Evolutionary conservation across 2,113 vertebrate genomes (phyloP).

Genomic region (Mixornis gularis): DNA sequence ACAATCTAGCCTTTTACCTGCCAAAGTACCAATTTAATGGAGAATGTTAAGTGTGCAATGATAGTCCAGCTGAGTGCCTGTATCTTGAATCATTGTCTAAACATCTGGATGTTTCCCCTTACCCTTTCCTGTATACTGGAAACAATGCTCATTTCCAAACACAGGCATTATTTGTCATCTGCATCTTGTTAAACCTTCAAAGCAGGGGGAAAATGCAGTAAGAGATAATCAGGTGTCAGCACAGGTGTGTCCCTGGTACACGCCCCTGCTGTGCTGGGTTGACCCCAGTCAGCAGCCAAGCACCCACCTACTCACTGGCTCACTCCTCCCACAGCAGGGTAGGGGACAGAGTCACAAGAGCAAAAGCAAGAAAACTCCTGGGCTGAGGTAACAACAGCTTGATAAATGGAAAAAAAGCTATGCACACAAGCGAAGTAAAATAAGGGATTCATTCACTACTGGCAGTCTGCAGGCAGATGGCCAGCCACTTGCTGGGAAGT

Average conservation of each 20-base stretch:
- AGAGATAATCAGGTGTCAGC: background rate
- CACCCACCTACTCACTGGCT: background rate
- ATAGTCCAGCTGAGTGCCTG: background rate
- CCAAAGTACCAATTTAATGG: background rate
- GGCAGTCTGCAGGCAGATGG: background rate
- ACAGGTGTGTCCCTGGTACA: background rate
- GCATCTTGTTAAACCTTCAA: background rate
- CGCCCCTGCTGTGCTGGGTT: background rate
- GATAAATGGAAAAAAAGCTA: background rate
- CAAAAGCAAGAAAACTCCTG: background rate
- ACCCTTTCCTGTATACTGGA: background rate
- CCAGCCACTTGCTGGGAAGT: background rate
- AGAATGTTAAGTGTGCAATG: background rate
- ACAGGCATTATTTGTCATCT: background rate
- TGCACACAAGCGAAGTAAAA: background rate
- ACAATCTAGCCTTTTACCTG: background rate
- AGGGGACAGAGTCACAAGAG: background rate
- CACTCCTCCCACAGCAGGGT: background rate
- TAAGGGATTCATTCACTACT: background rate
- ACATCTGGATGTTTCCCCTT: background rate
- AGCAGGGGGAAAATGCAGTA: background rate
- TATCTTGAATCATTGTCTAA: background rate
- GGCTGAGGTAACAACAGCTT: background rate
- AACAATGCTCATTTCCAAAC: background rate
- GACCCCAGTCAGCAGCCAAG: background rate